phyloP scores from a whole-genome alignment of 2,888 invertebrate species.

The Scrobipalpa costella region DNA sequence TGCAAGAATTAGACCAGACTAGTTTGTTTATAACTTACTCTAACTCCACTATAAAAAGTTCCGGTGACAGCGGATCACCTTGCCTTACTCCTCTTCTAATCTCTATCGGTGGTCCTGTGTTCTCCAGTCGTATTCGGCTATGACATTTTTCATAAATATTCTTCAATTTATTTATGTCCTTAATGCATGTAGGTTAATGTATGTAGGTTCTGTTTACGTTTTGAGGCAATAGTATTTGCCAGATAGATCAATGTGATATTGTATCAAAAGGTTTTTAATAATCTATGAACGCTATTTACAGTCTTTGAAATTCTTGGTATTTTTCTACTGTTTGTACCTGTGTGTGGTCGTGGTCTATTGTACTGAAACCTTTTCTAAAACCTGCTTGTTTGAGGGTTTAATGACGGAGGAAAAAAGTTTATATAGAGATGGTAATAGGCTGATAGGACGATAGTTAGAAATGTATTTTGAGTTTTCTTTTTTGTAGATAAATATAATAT shows the following conservation, averaged over 20 bases:
- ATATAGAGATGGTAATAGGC: conserved; percentile 21
- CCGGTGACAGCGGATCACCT: conserved; percentile 29
- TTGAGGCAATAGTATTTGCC: conserved; percentile 8
- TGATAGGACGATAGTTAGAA: conserved; percentile 30
- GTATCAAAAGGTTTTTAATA: too few species aligned
- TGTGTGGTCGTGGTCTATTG: conserved; percentile 21
- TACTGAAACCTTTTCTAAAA: conserved; percentile 25
- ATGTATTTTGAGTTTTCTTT: conserved; percentile 30
- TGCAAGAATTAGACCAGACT: conserved; percentile 28
- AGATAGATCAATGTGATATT: neutral
- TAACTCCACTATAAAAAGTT: conserved; percentile 28
- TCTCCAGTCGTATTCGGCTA: conserved; percentile 6
- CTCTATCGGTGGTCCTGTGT: conserved; percentile 17
- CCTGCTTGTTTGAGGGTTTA: conserved; percentile 29
- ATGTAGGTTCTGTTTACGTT: conserved; percentile 8
- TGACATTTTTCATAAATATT: conserved; percentile 5
- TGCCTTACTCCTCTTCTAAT: conserved; percentile 30
- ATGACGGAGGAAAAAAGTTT: neutral
- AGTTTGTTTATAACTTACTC: conserved; percentile 34
- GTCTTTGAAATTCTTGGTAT: too few species aligned
- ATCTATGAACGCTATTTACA: too few species aligned
- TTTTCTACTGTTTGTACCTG: too few species aligned
- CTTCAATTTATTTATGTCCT: conserved; percentile 1
- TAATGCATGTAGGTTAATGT: too few species aligned
- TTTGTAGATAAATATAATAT: conserved; percentile 30